Conservation (phyloP, 2,113 vertebrate species). For the Pipa parva region DNA sequence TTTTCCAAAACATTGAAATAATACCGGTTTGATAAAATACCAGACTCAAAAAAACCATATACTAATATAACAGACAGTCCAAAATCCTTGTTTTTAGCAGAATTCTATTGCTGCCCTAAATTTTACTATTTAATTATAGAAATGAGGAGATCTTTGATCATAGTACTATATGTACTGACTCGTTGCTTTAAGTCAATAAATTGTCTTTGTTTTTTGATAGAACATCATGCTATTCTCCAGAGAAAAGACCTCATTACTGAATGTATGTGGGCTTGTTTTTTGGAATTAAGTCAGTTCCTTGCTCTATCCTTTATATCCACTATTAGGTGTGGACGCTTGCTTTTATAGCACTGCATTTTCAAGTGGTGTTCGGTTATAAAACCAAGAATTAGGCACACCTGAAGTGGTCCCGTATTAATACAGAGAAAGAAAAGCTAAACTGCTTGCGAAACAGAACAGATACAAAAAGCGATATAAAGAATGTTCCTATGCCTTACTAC, state of each 20-base stretch:
- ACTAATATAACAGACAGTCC: no score
- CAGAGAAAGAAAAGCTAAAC: slow-evolving; percentile 21
- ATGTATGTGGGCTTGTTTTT: slow-evolving; percentile 30
- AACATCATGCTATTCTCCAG: slow-evolving; percentile 32
- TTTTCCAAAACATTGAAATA: no score
- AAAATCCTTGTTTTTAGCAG: not conserved
- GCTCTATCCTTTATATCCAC: slow-evolving; percentile 18
- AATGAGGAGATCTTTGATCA: slow-evolving; percentile 29
- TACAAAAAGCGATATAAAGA: no score
- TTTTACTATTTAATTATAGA: not conserved
- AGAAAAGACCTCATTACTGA: slow-evolving; percentile 37
- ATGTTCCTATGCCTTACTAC: no score
- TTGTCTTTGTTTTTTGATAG: slow-evolving; percentile 28
- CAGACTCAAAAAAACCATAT: no score
- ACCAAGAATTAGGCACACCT: slow-evolving; percentile 16
- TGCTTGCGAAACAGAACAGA: no score
- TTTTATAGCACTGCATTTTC: slow-evolving; percentile 25
- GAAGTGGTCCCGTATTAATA: slow-evolving; percentile 21
- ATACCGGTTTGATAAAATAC: no score
- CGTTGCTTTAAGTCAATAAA: slow-evolving; percentile 25
- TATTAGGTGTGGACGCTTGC: slow-evolving; percentile 4
- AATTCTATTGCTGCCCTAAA: not conserved
- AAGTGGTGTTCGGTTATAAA: slow-evolving; percentile 14
- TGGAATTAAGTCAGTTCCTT: slow-evolving; percentile 35
- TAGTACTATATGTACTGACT: slow-evolving; percentile 11